Evolutionary conservation across 2,797 vertebrate genomes (phyloP), one percentile per base, ranked within the genome.

Genomic region (Poliocrania exsul): DNA sequence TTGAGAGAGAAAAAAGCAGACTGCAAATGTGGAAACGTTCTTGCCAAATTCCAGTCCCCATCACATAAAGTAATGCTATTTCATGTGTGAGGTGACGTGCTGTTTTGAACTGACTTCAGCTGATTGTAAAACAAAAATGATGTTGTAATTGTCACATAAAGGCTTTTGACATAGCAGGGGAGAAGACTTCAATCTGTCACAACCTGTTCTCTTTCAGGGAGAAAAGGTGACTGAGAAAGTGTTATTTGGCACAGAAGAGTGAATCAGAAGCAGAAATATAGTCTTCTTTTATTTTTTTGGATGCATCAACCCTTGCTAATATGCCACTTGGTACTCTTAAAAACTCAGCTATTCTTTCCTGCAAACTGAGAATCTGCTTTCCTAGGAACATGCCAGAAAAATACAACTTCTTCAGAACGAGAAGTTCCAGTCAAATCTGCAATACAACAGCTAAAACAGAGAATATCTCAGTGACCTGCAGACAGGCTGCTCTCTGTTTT

Each of bases 61-160:
- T 88, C 91, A 89, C 77, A 66, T 86, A 94, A 87, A 94, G 89
- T 75, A 89, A 70, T 79, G 67, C 82, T 94, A 92, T 94, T 96
- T 92, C 84, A 83, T 91, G 87, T 96, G 89, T 89, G 95, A 93
- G 95, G 89, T 96, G 92, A 96, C 42, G 40, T 86, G 91, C 92
- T 96, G 95, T 96, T 96, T 96, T 95, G 89, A 95, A 96, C 85
- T 86, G 94, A 92, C 87, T 96, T 94, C 95, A 93, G 87, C 92
- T 96, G 93, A 96, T 96, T 18, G 3, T 94, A 92, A 97, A 97
- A 93, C 93, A 97, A 97, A 97, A 97, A 88, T 91, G 87, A 91
- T 95, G 92, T 75, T 97, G 81, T 96, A 96, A 96, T 97, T 97
- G 95, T 88, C 94, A 93, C 89, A 95, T 91, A 96, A 97, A 96